A percentile compares a stretch with the other conserved stretches of the same genome.
These are phyloP conservation scores for Anagyrus pseudococci DNA, from an alignment of 2,888 invertebrate genomes.

Conservation along the genomic window DNA sequence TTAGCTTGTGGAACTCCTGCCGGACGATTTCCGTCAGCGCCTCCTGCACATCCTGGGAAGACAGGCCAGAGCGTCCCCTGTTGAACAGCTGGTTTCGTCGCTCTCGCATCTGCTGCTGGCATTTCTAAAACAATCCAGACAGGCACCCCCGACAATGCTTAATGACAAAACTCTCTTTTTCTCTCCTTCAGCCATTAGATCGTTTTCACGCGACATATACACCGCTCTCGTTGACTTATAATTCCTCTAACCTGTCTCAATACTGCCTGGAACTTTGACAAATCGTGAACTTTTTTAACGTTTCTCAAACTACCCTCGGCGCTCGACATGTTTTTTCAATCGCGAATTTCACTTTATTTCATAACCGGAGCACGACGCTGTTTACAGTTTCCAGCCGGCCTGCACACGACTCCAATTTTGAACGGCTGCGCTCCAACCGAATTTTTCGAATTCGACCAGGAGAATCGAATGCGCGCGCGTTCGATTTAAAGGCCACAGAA, in stretches of 20 bases:
- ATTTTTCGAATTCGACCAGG: too few species aligned
- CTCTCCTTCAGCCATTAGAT: too few species aligned
- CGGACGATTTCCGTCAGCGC: conserved; percentile 52
- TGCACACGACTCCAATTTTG: too few species aligned
- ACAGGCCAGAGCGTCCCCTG: conserved; percentile 44
- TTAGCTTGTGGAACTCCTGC: conserved; percentile 49
- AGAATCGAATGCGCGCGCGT: too few species aligned
- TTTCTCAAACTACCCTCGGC: conserved; percentile 49
- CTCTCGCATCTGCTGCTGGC: conserved; percentile 51
- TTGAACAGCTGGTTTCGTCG: conserved; percentile 52
- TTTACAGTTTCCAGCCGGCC: too few species aligned
- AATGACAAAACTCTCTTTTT: conserved; percentile 7
- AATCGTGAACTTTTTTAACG: conserved; percentile 53
- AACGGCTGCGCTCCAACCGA: too few species aligned
- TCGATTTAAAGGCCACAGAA: too few species aligned
- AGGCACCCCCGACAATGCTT: too few species aligned
- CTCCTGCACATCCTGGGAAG: conserved; percentile 43
- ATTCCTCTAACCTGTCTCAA: conserved; percentile 59
- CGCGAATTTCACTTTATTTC: too few species aligned
- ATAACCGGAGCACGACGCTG: too few species aligned
- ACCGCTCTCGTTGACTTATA: too few species aligned
- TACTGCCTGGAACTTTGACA: conserved; percentile 58
- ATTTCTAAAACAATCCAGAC: conserved; percentile 47
- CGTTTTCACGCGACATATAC: too few species aligned
- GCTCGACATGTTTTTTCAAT: conserved; percentile 8